phyloP scores from a whole-genome alignment of 2,797 vertebrate species.

The Cynopterus sphinx region DNA sequence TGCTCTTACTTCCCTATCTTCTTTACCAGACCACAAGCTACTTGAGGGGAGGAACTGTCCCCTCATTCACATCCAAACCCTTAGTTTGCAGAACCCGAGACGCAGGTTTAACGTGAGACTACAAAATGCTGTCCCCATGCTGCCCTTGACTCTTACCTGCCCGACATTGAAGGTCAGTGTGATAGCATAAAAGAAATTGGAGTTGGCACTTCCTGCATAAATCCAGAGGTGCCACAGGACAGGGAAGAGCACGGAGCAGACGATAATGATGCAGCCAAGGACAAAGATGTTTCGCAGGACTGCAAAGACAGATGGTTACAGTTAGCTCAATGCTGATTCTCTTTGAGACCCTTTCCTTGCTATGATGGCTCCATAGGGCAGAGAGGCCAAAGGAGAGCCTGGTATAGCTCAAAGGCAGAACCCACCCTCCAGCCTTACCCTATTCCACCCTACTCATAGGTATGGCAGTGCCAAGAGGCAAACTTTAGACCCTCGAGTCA shows the following conservation, averaged over 20 bases:
- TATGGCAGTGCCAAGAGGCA: background rate
- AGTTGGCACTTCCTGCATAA: constrained; percentile 98
- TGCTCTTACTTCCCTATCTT: background rate
- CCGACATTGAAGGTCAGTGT: constrained; percentile 97
- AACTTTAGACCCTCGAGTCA: background rate
- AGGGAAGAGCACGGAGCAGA: constrained; percentile 95
- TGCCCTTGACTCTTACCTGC: constrained; percentile 88
- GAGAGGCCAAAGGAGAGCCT: background rate
- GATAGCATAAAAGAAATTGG: constrained; percentile 99
- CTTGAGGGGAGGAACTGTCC: background rate
- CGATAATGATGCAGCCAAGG: constrained; percentile 94
- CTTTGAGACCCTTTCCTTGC: background rate
- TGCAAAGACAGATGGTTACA: constrained; percentile 80
- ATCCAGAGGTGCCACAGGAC: constrained; percentile 99
- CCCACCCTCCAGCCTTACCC: no score
- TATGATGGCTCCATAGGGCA: background rate
- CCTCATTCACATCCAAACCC: background rate
- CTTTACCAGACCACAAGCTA: background rate
- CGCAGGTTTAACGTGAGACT: background rate
- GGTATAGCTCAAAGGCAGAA: background rate
- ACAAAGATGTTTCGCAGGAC: constrained; percentile 97
- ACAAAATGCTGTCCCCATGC: background rate
- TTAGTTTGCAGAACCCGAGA: background rate
- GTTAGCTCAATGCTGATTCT: background rate
- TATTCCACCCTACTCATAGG: background rate